A percentile compares a stretch with the other conserved stretches of the same genome.
Conservation (phyloP, 1,140 invertebrate species). For the Papilio aristodemus region DNA sequence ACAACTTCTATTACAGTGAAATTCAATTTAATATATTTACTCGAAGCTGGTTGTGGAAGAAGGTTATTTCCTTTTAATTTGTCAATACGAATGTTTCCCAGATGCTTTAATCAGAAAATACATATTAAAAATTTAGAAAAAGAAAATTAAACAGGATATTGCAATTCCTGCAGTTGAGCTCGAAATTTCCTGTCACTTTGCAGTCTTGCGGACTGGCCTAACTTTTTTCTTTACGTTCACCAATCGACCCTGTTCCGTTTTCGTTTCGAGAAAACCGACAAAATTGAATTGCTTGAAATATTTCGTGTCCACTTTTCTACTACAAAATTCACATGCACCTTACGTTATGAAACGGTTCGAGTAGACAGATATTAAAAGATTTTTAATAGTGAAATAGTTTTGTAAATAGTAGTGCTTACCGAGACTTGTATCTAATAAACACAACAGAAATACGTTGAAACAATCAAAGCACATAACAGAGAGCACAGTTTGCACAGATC, state of each 20-base stretch:
- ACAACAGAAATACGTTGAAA: too few relatives aligned
- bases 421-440: too few relatives aligned
- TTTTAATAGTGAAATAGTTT: too few relatives aligned
- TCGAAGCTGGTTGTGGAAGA: too few relatives aligned
- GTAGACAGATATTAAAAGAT: too few relatives aligned
- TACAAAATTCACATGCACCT: too few relatives aligned
- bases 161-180: not conserved
- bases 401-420: too few relatives aligned
- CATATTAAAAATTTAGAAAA: not conserved
- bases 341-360: too few relatives aligned
- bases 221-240: constrained; percentile 3
- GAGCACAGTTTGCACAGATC: not conserved
- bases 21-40: not conserved
- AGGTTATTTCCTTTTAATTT: not conserved
- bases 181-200: constrained; percentile 7
- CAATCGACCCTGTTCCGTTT: not conserved
- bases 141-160: not conserved
- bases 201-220: not conserved
- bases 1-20: not conserved
- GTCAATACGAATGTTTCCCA: not conserved
- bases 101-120: too few relatives aligned
- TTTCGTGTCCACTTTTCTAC: too few relatives aligned
- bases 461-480: too few relatives aligned
- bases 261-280: not conserved
- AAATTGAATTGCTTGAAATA: constrained; percentile 1